Percentiles rank a stretch among this genome's conserved stretches.
phyloP scores from a whole-genome alignment of 2,797 vertebrate species.

The Leucoraja ocellata region DNA sequence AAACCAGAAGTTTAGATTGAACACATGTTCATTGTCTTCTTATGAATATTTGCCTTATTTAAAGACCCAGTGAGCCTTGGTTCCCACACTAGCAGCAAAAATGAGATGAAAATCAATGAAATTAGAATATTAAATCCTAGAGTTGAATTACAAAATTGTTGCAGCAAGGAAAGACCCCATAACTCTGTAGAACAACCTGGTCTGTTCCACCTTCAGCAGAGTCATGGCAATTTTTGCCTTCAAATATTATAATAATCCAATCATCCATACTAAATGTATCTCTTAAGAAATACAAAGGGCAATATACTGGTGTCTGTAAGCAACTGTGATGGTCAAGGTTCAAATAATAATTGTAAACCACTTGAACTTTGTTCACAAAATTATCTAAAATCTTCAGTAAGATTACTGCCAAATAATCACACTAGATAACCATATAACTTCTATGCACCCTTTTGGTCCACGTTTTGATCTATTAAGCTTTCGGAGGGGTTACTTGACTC shows the following conservation, averaged over 20 bases:
- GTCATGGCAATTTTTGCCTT: too few relatives aligned
- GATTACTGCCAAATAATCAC: conserved; percentile 4
- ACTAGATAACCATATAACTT: not conserved
- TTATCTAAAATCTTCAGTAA: not conserved
- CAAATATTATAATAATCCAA: too few relatives aligned
- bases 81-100: not conserved
- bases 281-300: not conserved
- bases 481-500: not conserved
- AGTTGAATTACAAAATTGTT: too few relatives aligned
- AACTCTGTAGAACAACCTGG: too few relatives aligned
- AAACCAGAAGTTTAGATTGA: not conserved
- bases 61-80: not conserved
- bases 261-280: not conserved
- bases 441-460: not conserved
- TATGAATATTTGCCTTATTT: not conserved
- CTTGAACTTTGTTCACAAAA: not conserved
- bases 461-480: too few relatives aligned
- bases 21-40: not conserved
- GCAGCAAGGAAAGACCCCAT: too few relatives aligned
- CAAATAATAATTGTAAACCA: not conserved
- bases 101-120: not conserved
- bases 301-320: not conserved
- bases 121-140: not conserved
- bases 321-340: not conserved
- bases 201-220: too few relatives aligned